Base-by-base conservation (phyloP, 2,888 invertebrate species). In the Rotaria sp. region DNA sequence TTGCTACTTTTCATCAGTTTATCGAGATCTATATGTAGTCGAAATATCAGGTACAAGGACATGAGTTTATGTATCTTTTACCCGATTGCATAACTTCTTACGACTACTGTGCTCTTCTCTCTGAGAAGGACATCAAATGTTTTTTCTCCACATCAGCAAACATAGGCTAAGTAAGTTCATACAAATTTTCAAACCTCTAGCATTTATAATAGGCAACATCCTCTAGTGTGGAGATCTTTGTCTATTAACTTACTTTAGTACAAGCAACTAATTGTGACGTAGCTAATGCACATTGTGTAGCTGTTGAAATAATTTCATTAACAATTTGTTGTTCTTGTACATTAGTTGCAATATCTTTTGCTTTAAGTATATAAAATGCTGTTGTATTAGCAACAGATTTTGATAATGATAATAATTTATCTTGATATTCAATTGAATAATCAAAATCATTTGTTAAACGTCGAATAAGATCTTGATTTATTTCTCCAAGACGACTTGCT, bases 371-470 rank as follows among this genome's bases (percentile, higher is more conserved):
- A 85, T 99, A 92, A 1, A 96, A 95, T 0, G 99, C 98, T 0
- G 99, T 97, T 4, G 97, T 96, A 91, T 97, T 99, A 75, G 99
- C 99, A 52, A 99, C 98, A 0, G 95, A 96, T 92, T 98, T 98
- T 11, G 98, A 98, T 88, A 97, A 92, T 0, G 95, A 95, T 45
- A 99, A 93, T 0, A 99, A 93, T 92, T 96, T 95, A 89, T 99
- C 98, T 93, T 92, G 89, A n/a, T 88, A 88, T 35, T 85, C 84
- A 38, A 84, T 57, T 11, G 67, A 67, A 80, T 10, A 45, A 45
- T n/a, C n/a, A n/a, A 7, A 11, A 45, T 80, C 45, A 45, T 45
- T 45, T 21, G 45, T 45, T 26, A 87, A 41, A 41, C 45, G 75
- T 50, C 50, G 48, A n/a, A 86, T 57, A 24, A 87, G 52, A 48